phyloP scores from a whole-genome alignment of 2,888 invertebrate species.

The Julus scanicus region DNA sequence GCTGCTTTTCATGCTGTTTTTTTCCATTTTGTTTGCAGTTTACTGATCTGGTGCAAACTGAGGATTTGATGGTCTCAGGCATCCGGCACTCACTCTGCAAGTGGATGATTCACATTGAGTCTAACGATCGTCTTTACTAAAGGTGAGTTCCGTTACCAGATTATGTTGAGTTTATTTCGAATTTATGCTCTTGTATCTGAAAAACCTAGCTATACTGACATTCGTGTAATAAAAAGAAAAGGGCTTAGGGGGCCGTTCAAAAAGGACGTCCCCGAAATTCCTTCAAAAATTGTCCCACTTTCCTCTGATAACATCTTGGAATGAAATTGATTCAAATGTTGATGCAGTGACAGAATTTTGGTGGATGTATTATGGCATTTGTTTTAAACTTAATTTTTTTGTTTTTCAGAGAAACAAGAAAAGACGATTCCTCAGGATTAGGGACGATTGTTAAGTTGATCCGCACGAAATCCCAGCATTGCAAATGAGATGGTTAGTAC shows the following conservation, averaged over 20 bases:
- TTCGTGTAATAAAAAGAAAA: too few relatives aligned
- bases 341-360: too few relatives aligned
- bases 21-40: slow-evolving; percentile 11
- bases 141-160: not conserved
- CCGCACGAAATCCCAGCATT: not conserved
- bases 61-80: not conserved
- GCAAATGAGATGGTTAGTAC: not conserved
- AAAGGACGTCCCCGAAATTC: too few relatives aligned
- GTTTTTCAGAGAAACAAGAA: not conserved
- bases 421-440: not conserved
- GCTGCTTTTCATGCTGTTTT: not conserved
- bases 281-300: too few relatives aligned
- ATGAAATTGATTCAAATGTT: too few relatives aligned
- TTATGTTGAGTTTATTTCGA: not conserved
- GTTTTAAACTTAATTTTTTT: not conserved
- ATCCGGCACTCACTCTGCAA: not conserved
- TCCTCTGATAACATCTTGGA: too few relatives aligned
- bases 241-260: too few relatives aligned
- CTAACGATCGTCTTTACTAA: not conserved
- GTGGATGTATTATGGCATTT: not conserved
- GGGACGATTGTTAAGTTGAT: not conserved
- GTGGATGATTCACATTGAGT: not conserved
- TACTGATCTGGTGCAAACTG: slow-evolving; percentile 15
- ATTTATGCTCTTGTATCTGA: too few relatives aligned
- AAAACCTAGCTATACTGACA: too few relatives aligned